Evolutionary conservation across 2,113 vertebrate genomes (phyloP).

Genomic region (Rhineura floridana): DNA sequence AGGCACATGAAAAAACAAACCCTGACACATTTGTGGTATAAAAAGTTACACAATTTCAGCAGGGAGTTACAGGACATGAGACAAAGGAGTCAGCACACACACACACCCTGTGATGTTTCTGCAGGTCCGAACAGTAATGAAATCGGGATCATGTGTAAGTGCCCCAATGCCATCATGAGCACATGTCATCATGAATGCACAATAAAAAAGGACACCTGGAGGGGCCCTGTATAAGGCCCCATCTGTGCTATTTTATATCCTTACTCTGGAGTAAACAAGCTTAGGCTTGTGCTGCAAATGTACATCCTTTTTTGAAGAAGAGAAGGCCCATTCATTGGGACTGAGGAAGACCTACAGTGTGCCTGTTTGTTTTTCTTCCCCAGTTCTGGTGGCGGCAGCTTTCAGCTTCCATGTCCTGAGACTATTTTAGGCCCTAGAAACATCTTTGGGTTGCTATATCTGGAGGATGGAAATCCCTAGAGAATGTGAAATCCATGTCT

Average conservation of each 20-base stretch:
- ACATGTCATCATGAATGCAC: too few relatives aligned
- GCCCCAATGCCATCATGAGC: too few relatives aligned
- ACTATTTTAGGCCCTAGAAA: slow-evolving; percentile 31
- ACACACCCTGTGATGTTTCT: too few relatives aligned
- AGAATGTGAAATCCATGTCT: rapidly evolving
- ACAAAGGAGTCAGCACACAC: too few relatives aligned
- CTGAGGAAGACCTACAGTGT: not conserved
- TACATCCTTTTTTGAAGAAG: not conserved
- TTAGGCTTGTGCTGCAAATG: not conserved
- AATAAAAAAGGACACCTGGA: too few relatives aligned
- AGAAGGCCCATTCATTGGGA: not conserved
- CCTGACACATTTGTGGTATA: too few relatives aligned
- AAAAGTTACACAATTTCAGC: too few relatives aligned
- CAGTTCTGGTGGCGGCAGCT: not conserved
- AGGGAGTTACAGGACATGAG: too few relatives aligned
- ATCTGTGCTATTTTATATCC: too few relatives aligned
- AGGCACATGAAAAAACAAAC: too few relatives aligned
- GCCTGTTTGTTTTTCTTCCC: not conserved
- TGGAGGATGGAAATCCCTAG: rapidly evolving
- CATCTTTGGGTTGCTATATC: not conserved
- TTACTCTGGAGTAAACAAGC: not conserved
- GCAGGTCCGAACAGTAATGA: too few relatives aligned
- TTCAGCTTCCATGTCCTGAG: rapidly evolving
- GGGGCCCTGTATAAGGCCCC: not conserved
- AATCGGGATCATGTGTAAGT: too few relatives aligned